Conservation (phyloP, 2,888 invertebrate species). For the Drosophila mimica region DNA sequence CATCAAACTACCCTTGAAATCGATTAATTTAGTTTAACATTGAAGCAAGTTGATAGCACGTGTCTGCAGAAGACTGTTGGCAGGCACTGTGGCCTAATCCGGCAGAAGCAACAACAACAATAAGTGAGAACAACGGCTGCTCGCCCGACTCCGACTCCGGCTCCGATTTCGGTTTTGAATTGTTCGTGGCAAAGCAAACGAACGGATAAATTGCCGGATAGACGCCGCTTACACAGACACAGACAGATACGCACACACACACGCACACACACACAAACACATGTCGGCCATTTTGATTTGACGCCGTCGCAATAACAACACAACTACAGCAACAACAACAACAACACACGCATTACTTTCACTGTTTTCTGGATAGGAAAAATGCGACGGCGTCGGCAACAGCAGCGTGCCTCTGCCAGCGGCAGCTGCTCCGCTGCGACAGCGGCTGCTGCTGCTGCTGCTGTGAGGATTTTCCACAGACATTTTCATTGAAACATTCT, state of each 20-base stretch:
- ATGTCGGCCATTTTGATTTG: conserved; percentile 62
- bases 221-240: conserved; percentile 47
- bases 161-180: conserved; percentile 32
- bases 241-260: neutral
- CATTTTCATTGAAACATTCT: conserved; percentile 70
- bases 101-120: conserved; percentile 14
- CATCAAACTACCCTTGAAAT: neutral
- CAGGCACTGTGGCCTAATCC: conserved; percentile 31
- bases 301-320: conserved; percentile 46
- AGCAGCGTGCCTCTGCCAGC: conserved; percentile 15
- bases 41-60: neutral
- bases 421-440: conserved; percentile 25
- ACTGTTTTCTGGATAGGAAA: conserved; percentile 63
- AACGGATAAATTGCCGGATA: conserved; percentile 69
- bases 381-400: conserved; percentile 41
- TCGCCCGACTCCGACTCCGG: conserved; percentile 27
- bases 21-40: neutral
- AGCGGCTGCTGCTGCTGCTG: conserved; percentile 28
- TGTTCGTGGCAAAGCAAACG: conserved; percentile 22
- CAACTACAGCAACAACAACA: conserved; percentile 29
- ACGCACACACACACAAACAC: conserved; percentile 18
- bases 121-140: conserved; percentile 16
- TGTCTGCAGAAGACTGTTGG: conserved; percentile 17
- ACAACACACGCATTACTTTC: conserved; percentile 58
- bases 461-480: conserved; percentile 66